A percentile compares a stretch with the other conserved stretches of the same genome.
phyloP scores from a whole-genome alignment of 2,888 invertebrate genomes.

The Tetropium fuscum region DNA sequence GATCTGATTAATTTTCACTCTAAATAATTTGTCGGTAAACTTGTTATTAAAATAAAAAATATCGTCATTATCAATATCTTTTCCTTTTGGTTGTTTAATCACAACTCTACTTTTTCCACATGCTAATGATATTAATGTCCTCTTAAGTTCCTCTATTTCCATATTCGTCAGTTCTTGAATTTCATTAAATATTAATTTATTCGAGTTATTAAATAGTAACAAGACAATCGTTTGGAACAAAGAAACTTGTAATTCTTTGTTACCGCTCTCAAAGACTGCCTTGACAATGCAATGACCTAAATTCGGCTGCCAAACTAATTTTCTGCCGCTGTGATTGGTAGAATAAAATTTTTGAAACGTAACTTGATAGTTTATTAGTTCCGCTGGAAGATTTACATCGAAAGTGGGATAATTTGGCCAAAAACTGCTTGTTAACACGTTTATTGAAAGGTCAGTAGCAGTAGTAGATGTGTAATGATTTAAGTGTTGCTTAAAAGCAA shows the following conservation, averaged over 20 bases:
- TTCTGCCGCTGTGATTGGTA: constrained; percentile 94
- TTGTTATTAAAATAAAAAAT: constrained; percentile 86
- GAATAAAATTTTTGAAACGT: constrained; percentile 96
- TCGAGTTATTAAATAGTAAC: constrained; percentile 90
- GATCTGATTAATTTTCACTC: constrained; percentile 97
- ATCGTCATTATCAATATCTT: constrained; percentile 85
- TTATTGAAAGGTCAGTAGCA: constrained; percentile 85
- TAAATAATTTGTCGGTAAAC: constrained; percentile 94
- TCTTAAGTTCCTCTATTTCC: constrained; percentile 88
- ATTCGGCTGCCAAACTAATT: constrained; percentile 97
- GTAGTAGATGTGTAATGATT: constrained; percentile 37
- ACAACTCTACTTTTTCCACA: constrained; percentile 93
- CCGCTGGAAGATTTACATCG: constrained; percentile 88
- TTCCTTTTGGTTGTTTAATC: constrained; percentile 85
- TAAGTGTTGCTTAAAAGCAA: constrained; percentile 85
- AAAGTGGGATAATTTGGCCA: constrained; percentile 96
- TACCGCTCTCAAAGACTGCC: constrained; percentile 86
- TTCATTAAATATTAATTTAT: constrained; percentile 84
- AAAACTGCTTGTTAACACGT: constrained; percentile 96
- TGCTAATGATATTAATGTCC: constrained; percentile 94
- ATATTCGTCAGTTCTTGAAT: constrained; percentile 91
- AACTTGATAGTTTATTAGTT: constrained; percentile 91
- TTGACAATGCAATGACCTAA: constrained; percentile 93
- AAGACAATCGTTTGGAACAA: constrained; percentile 95
- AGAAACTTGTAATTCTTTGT: constrained; percentile 95